Percentiles rank a stretch among this genome's conserved stretches.
Conservation (phyloP, 2,888 invertebrate genomes). For the Hemithea aestivaria region DNA sequence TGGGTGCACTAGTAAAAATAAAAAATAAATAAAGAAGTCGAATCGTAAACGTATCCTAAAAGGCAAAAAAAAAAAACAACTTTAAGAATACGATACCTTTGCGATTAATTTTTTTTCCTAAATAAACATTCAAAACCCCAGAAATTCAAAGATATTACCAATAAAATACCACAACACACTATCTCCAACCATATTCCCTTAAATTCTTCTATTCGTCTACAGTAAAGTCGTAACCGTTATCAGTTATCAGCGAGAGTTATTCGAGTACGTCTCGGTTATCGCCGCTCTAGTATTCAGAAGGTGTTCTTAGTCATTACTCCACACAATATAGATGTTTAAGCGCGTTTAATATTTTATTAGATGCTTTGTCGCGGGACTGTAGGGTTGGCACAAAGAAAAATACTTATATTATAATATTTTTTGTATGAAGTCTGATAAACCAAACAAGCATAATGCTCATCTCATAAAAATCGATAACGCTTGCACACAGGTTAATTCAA, state of each 20-base stretch:
- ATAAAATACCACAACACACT: background rate
- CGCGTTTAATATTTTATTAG: slow-evolving; percentile 70
- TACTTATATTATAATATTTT: background rate
- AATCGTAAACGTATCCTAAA: too few species aligned
- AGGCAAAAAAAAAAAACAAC: too few species aligned
- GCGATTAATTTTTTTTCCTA: too few species aligned
- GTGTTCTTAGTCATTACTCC: slow-evolving; percentile 71
- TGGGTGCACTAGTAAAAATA: too few species aligned
- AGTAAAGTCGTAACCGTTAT: slow-evolving; percentile 16
- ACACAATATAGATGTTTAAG: slow-evolving; percentile 70
- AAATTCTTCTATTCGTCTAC: slow-evolving; percentile 9
- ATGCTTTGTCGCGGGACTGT: slow-evolving; percentile 26
- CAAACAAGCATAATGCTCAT: too few species aligned
- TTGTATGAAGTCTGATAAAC: background rate
- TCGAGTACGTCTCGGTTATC: slow-evolving; percentile 32
- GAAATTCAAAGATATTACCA: too few species aligned
- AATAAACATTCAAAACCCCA: too few species aligned
- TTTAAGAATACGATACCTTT: too few species aligned
- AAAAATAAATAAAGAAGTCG: too few species aligned
- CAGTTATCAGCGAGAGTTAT: slow-evolving; percentile 29
- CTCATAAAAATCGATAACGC: too few species aligned
- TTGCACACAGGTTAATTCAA: too few species aligned
- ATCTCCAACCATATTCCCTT: background rate
- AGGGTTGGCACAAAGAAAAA: slow-evolving; percentile 36
- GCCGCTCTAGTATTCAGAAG: slow-evolving; percentile 68